Evolutionary conservation across 2,797 vertebrate genomes (phyloP).

Genomic region (Phalloptychus januarius): DNA sequence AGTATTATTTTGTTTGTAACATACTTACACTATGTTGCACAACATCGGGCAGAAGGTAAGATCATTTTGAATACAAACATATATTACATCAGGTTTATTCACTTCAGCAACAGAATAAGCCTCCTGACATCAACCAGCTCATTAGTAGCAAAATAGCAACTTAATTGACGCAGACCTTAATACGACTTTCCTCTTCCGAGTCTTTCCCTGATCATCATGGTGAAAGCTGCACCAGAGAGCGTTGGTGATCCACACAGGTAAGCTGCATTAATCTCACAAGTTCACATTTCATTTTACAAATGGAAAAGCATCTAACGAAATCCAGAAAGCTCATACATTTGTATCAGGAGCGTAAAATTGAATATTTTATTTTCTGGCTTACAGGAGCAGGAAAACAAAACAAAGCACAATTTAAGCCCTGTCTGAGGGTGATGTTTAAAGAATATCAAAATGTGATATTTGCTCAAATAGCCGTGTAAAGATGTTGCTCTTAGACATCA

Average conservation of each 20-base stretch:
- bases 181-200: conserved; percentile 21
- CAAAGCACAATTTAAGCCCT: neutral
- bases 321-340: conserved; percentile 28
- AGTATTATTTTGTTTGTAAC: neutral
- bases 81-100: conserved; percentile 42
- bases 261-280: conserved; percentile 44
- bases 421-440: neutral
- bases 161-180: conserved; percentile 23
- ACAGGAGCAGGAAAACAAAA: neutral
- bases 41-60: conserved; percentile 19
- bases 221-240: conserved; percentile 9
- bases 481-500: neutral
- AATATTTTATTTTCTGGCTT: conserved; percentile 27
- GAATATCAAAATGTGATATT: neutral
- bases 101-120: conserved; percentile 44
- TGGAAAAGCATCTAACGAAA: conserved; percentile 39
- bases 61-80: conserved; percentile 52
- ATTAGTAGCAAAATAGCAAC: conserved; percentile 44
- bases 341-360: conserved; percentile 11
- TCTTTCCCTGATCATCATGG: conserved; percentile 31
- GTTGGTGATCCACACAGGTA: conserved; percentile 36
- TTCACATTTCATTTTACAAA: conserved; percentile 51
- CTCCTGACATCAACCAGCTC: conserved; percentile 56
- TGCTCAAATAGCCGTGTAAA: neutral
- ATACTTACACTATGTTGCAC: conserved; percentile 12